phyloP scores from a whole-genome alignment of 30 jellyfish, hydroid and myxozoan genomes.

The Calvadosia cruxmelitensis region DNA sequence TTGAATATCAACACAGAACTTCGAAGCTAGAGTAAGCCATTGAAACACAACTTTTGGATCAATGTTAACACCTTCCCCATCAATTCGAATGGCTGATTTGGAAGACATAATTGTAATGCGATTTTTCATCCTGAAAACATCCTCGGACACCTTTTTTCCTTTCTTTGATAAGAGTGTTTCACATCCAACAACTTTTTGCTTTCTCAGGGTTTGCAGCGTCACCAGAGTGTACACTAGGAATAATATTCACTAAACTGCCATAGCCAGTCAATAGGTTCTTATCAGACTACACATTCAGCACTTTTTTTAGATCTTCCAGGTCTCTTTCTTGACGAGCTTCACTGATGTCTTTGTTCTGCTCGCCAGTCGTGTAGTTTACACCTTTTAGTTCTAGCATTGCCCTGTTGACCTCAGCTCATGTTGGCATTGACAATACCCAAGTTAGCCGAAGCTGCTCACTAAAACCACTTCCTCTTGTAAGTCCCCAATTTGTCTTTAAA shows the following conservation, averaged over 20 bases:
- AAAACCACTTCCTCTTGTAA: constrained; percentile 22
- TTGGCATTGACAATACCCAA: constrained; percentile 22
- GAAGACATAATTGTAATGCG: constrained; percentile 6
- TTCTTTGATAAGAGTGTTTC: constrained; percentile 8
- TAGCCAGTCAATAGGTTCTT: constrained; percentile 16
- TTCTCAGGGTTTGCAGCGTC: not conserved
- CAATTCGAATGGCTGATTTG: constrained; percentile 5
- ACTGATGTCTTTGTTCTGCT: constrained; percentile 22
- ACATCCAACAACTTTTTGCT: constrained; percentile 4
- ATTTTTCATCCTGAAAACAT: constrained; percentile 13
- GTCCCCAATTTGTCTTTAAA: too few species aligned
- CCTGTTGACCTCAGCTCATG: constrained; percentile 16
- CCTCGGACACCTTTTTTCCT: constrained; percentile 4
- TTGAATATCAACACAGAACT: not conserved
- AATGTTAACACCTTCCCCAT: constrained; percentile 22
- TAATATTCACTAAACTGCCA: constrained; percentile 1
- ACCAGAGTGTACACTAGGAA: constrained; percentile 8
- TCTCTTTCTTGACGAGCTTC: constrained; percentile 22
- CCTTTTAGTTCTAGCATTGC: constrained; percentile 24
- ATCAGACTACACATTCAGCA: not conserved
- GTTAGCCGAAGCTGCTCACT: constrained; percentile 9
- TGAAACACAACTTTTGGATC: constrained; percentile 24
- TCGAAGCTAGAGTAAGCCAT: constrained; percentile 3
- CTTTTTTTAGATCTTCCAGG: constrained; percentile 7
- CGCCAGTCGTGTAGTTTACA: constrained; percentile 12